Conservation (phyloP, 2,113 vertebrate genomes). For the Thalassarche chlororhynchos region DNA sequence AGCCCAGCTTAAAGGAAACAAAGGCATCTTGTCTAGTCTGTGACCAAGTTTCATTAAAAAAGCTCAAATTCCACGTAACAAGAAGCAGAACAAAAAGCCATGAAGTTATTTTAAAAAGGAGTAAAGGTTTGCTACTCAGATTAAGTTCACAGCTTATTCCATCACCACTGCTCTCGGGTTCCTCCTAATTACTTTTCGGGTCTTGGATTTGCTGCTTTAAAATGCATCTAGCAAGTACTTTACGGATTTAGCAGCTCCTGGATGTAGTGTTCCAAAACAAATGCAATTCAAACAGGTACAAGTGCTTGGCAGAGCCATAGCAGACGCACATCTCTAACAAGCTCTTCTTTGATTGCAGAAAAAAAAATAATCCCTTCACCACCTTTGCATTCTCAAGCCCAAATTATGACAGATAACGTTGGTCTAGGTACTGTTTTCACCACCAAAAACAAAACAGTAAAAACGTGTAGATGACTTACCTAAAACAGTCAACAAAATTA, state of each 20-base stretch:
- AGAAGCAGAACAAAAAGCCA: conserved; percentile 44
- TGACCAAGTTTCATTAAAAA: neutral
- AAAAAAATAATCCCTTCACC: neutral
- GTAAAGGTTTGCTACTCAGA: conserved; percentile 13
- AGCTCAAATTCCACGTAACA: conserved; percentile 27
- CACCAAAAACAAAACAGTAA: neutral
- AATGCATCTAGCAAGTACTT: neutral
- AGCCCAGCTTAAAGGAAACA: conserved; percentile 33
- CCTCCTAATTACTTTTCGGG: neutral
- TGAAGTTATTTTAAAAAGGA: neutral
- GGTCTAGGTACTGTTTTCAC: neutral
- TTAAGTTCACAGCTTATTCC: conserved; percentile 23
- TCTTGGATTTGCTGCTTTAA: neutral
- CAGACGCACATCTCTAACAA: neutral
- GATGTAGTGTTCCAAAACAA: neutral
- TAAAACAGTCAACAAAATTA: neutral
- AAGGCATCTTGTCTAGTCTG: conserved; percentile 9
- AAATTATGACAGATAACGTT: neutral
- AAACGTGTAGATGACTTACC: neutral
- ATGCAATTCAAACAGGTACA: neutral
- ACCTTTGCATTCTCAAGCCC: neutral
- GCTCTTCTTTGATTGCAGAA: neutral
- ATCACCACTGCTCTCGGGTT: neutral
- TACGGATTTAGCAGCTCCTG: neutral
- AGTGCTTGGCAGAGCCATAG: neutral